Percentiles rank a stretch among this genome's conserved stretches.
These are phyloP conservation scores for Aegotheles bennettii DNA, from an alignment of 2,113 vertebrate species.

Conservation along the genomic window DNA sequence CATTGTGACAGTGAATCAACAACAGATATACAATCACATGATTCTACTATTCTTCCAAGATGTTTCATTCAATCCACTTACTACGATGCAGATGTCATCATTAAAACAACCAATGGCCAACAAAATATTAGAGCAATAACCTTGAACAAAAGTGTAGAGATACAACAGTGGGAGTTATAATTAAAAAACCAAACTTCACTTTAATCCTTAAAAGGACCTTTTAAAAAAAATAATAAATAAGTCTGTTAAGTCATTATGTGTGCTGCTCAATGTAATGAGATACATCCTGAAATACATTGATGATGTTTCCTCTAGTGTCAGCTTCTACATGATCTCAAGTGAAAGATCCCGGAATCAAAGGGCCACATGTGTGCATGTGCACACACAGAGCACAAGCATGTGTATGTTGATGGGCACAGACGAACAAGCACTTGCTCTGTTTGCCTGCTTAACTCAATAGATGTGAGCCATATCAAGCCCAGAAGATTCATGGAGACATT, in stretches of 20 bases:
- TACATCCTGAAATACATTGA: background rate
- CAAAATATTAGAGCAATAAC: background rate
- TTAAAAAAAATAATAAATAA: too few relatives aligned
- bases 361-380: background rate
- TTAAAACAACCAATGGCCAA: background rate
- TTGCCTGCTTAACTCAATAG: background rate
- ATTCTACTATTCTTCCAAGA: background rate
- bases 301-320: background rate
- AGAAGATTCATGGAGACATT: background rate
- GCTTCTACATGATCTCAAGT: background rate
- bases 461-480: background rate
- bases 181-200: background rate
- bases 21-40: background rate
- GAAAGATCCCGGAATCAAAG: background rate
- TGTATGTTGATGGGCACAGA: background rate
- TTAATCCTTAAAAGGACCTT: background rate
- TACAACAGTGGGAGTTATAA: background rate
- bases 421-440: background rate
- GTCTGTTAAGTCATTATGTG: background rate
- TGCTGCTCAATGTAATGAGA: background rate
- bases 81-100: background rate
- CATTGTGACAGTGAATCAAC: background rate
- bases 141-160: background rate
- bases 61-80: background rate
- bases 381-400: fast-evolving